Evolutionary conservation across 2,888 invertebrate genomes (phyloP), one percentile per base, ranked within the genome.

Genomic region (Dermolepida albohirtum): DNA sequence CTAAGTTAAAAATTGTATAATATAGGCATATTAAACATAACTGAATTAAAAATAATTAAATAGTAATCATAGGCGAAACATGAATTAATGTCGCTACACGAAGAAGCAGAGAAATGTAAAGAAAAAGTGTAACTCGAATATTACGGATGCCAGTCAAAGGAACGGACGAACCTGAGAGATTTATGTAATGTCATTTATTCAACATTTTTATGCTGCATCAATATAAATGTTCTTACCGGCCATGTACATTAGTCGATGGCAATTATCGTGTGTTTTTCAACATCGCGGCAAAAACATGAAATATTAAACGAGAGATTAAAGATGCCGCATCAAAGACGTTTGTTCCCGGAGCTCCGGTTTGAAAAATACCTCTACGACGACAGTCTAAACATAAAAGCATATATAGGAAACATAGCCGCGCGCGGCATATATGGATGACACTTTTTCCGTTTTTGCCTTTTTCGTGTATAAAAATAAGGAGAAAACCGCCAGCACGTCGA

Each of bases 251-350:
- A 79, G 78, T 78, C 76, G 77, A 77, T 75, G 76, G 78, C 78
- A 80, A 79, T 80, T 80, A 79, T 78, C 79, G 73, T 78, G 78
- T 80, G 78, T 80, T 80, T 79, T 79, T 77, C 78, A 79, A 74
- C 76, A 76, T 76, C 76, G 75, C 74, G 69, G 77, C 73, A 79
- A 79, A 80, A 79, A 78, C 76, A 77, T 79, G 79, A 81, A 79
- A 79, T 80, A 81, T 80, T 80, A 79, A 80, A 78, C 78, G 76
- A 73, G 75, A 80, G 80, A 81, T 80, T 80, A 81, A 80, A 80
- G 79, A 78, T 71, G 78, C 79, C 78, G 79, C 79, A 59, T 59
- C 74, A 74, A 76, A 77, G 77, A 78, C 76, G 79, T 79, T 78
- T 78, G 78, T 79, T 59, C 79, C 79, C 74, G 72, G 76, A 73